Conservation (phyloP, 2,797 vertebrate species). For the Gobionotothen gibberifrons region DNA sequence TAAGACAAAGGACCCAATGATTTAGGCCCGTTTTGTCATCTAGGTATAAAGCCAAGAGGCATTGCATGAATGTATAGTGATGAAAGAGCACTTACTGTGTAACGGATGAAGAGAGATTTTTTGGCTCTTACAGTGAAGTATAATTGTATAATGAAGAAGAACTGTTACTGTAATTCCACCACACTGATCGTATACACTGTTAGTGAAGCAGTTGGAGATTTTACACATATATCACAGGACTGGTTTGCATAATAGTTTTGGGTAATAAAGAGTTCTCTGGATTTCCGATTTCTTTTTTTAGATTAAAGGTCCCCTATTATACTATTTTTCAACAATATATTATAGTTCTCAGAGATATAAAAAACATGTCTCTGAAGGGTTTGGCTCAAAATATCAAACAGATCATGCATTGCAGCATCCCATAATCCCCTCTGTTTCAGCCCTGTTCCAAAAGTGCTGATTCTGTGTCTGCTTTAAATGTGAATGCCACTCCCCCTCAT, state of each 20-base stretch:
- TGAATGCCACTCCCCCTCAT: no score
- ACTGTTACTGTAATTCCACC: neutral
- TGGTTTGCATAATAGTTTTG: slow-evolving; percentile 1
- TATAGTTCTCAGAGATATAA: no score
- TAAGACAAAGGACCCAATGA: slow-evolving; percentile 25
- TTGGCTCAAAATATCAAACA: no score
- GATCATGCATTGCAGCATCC: no score
- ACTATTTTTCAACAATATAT: no score
- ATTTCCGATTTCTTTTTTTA: no score
- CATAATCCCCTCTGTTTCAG: no score
- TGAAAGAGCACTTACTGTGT: neutral
- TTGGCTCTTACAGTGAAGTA: neutral
- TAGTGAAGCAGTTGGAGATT: neutral
- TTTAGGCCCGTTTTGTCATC: slow-evolving; percentile 25
- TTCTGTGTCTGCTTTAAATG: no score
- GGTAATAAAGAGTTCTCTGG: no score
- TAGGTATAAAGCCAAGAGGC: slow-evolving; percentile 16
- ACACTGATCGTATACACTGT: neutral
- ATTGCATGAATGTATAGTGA: slow-evolving; percentile 11
- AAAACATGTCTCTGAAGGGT: no score
- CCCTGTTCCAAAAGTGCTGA: no score
- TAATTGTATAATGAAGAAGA: neutral
- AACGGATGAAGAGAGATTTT: neutral
- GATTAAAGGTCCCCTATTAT: no score
- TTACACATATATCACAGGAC: neutral